These are phyloP conservation scores for Adineta ricciae DNA, from an alignment of 2,888 invertebrate species.

Conservation along the genomic window DNA sequence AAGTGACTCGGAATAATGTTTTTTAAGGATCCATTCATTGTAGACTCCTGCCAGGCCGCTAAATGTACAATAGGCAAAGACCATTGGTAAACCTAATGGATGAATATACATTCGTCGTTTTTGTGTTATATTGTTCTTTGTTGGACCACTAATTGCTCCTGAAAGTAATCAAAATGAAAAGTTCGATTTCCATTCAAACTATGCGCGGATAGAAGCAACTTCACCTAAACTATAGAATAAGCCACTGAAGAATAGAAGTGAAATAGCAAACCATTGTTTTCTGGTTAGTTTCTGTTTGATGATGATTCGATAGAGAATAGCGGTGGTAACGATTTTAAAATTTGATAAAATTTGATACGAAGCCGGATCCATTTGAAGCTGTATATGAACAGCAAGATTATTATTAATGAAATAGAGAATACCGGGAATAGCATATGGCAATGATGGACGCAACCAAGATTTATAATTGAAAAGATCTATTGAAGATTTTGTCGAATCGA, in stretches of 20 bases:
- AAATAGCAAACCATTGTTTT: conserved; percentile 15
- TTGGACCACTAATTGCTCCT: too few relatives aligned
- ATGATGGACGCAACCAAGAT: background rate
- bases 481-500: too few relatives aligned
- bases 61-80: conserved; percentile 42
- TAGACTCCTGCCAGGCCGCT: conserved; percentile 48
- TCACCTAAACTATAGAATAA: conserved; percentile 18
- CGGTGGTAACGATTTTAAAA: conserved; percentile 48
- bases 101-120: conserved; percentile 39
- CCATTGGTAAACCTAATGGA: conserved; percentile 43
- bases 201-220: too few relatives aligned
- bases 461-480: too few relatives aligned
- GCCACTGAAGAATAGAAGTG: conserved; percentile 20
- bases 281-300: conserved; percentile 42
- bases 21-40: conserved; percentile 48
- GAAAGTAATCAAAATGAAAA: too few relatives aligned
- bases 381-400: conserved; percentile 47
- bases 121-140: too few relatives aligned
- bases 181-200: too few relatives aligned
- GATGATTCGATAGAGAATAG: conserved; percentile 46
- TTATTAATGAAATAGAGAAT: conserved; percentile 47
- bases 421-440: conserved; percentile 40
- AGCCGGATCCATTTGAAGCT: conserved; percentile 49
- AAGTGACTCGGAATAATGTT: conserved; percentile 29
- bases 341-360: conserved; percentile 49